These are phyloP conservation scores for Brachionus koreanus DNA, from an alignment of 1,140 invertebrate species.

Conservation along the genomic window DNA sequence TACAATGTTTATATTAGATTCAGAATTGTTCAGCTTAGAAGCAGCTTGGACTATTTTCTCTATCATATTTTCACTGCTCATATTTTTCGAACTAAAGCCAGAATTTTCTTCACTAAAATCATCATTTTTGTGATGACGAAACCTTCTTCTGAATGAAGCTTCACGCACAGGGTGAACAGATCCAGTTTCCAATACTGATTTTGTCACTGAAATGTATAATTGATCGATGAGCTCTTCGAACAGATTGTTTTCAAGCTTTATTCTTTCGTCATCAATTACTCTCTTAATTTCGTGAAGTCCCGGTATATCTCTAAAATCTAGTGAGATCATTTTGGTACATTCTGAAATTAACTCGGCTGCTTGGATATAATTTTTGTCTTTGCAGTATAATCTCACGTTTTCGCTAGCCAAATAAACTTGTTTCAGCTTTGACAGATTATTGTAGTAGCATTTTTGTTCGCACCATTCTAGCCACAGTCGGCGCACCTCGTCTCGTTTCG, in stretches of 20 bases:
- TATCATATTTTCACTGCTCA: conserved; percentile 14
- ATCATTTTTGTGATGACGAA: conserved; percentile 31
- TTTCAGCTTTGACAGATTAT: not conserved
- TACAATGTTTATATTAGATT: conserved; percentile 40
- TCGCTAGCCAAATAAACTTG: conserved; percentile 37
- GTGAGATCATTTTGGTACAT: not conserved
- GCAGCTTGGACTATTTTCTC: conserved; percentile 38
- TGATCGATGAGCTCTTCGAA: conserved; percentile 24
- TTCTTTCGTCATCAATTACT: conserved; percentile 10
- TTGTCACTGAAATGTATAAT: not conserved
- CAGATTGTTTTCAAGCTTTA: conserved; percentile 35
- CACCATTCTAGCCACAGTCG: conserved; percentile 28
- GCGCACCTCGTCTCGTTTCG: conserved; percentile 29
- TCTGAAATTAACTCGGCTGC: conserved; percentile 29
- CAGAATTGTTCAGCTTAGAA: conserved; percentile 10
- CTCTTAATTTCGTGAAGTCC: conserved; percentile 29
- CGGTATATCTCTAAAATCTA: not conserved
- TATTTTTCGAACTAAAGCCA: not conserved
- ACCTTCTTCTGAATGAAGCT: conserved; percentile 18
- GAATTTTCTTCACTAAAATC: not conserved
- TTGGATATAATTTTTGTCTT: conserved; percentile 14
- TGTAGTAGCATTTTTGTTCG: conserved; percentile 40
- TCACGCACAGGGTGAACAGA: not conserved
- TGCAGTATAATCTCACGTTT: not conserved
- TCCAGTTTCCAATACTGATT: conserved; percentile 23